Base-by-base conservation (phyloP, 64 coral and sea anemone genomes). In the Hydrozoanthus tunicans region DNA sequence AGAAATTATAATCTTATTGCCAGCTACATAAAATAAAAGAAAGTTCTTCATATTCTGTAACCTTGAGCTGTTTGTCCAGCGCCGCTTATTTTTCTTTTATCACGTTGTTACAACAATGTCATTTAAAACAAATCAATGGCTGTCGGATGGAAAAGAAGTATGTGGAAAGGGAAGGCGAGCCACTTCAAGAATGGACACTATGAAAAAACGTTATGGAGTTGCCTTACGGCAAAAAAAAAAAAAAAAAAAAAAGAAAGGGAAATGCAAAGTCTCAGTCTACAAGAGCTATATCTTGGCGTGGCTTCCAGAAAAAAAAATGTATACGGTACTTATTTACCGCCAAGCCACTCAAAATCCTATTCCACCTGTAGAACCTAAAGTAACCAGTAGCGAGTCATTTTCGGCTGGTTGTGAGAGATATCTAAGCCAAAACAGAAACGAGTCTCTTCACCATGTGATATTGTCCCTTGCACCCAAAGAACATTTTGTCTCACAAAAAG, bases 391-490 rank as follows among this genome's bases (percentile, higher is more conserved):
- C 67, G 67, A 70, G 67, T 70, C 67, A 70, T 70, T 70, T 70
- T 70, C 25, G 20, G 68, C 68, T 71, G 68, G 68, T 71, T 71
- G 68, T 71, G 23, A 71, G 68, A 71, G 68, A 71, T 71, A 24
- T 23, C 25, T 70, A 70, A 70, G 67, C 68, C 68, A 71, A 71
- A 71, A 71, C 26, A 71, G 68, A 71, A 71, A 71, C 26, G 6
- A 71, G 68, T 71, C 68, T 0, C 68, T 71, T 66, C 64, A 66
- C 64, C 64, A 66, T 66, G 64, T 66, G 11, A 66, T 17, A 71
- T 71, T 17, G 68, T 71, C 68, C 68, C 68, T 71, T 71, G n/a
- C 68, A 71, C 68, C 68, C 68, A 71, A 71, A 24, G 23, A 71
- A 24, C 68, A 71, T 17, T 71, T 71, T 71, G 68, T 25, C 68